Evolutionary conservation across 1,140 invertebrate genomes (phyloP).

Genomic region (Galendromus occidentalis): DNA sequence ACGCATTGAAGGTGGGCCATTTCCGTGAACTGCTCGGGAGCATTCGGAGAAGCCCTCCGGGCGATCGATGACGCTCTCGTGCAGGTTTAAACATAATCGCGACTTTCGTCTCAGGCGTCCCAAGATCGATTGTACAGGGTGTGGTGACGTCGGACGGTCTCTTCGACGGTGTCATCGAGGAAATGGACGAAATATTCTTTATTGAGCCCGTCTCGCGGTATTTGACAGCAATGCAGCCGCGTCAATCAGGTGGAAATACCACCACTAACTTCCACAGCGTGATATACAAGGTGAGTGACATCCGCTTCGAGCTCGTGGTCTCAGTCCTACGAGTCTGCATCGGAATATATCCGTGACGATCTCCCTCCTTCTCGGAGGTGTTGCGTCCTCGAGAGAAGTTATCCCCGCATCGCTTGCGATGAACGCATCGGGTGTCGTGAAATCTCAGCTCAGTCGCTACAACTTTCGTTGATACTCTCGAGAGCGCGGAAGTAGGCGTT

Average conservation of each 20-base stretch:
- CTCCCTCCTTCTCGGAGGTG: too few species aligned
- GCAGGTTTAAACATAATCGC: background rate
- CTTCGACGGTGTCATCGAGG: constrained; percentile 67
- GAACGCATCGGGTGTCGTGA: too few species aligned
- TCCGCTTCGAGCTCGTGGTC: too few species aligned
- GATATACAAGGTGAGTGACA: constrained; percentile 9
- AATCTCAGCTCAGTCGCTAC: too few species aligned
- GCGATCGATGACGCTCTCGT: background rate
- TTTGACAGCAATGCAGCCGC: constrained; percentile 20
- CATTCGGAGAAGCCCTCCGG: background rate
- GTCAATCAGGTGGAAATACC: constrained; percentile 29
- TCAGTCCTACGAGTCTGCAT: too few species aligned
- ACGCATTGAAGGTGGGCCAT: constrained; percentile 17
- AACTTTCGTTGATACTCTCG: too few species aligned
- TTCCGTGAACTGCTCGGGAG: background rate
- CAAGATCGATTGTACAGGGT: constrained; percentile 57
- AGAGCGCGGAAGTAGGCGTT: too few species aligned
- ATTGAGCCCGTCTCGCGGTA: constrained; percentile 64
- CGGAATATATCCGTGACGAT: too few species aligned
- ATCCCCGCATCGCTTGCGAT: too few species aligned
- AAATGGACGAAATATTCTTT: constrained; percentile 53
- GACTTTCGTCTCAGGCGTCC: constrained; percentile 45
- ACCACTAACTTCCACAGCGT: constrained; percentile 20
- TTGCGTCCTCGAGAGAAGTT: too few species aligned
- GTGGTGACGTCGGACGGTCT: constrained; percentile 62